Evolutionary conservation across 2,797 vertebrate species (phyloP), one percentile per base, ranked within the genome.

Genomic region (Pipistrellus kuhlii): DNA sequence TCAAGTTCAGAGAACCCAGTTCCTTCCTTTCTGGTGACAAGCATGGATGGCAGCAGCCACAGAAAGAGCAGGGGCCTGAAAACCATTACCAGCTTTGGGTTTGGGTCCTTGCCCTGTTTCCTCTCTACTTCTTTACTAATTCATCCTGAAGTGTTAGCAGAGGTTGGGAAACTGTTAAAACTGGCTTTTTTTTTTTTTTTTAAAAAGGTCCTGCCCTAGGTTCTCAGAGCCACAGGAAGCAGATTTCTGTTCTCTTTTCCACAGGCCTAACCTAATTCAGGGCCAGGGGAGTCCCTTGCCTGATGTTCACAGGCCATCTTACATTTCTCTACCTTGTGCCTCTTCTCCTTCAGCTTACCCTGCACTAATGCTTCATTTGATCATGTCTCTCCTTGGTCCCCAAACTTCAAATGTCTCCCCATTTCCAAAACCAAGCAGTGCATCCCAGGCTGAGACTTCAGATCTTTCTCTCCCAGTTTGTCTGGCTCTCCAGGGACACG

Each of bases 31-130:
- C 18, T 85, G 35, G 66, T 35, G n/a, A 35, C 27, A n/a, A 13
- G 6, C 1, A 3, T 1, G 2, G n/a, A 46, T 80, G 57, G 57
- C 11, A 41, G 53, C 4, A 62, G 15, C 75, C 72, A 85, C 25
- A 91, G 38, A 76, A 85, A 89, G 38, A 82, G 38, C 83, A 84
- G 62, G 7, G 80, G 62, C 57, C 41, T 87, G 23, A 62, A 92
- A 88, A 44, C 30, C 11, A 62, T 59, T 30, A 46, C 18, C 64
- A 20, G 44, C 35, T 85, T 64, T 25, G n/a, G 14, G 15, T 55
- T 85, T 75, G 18, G 10, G 27, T 81, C 5, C 12, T 0, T 77
- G 20, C 35, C 59, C 27, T 53, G 21, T 88, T 85, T 85, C 25
- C 44, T 59, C 53, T 76, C 32, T 73, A 3, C 32, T 82, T 48